These are phyloP conservation scores for Parus major DNA, from an alignment of 2,113 vertebrate species.

Conservation along the genomic window DNA sequence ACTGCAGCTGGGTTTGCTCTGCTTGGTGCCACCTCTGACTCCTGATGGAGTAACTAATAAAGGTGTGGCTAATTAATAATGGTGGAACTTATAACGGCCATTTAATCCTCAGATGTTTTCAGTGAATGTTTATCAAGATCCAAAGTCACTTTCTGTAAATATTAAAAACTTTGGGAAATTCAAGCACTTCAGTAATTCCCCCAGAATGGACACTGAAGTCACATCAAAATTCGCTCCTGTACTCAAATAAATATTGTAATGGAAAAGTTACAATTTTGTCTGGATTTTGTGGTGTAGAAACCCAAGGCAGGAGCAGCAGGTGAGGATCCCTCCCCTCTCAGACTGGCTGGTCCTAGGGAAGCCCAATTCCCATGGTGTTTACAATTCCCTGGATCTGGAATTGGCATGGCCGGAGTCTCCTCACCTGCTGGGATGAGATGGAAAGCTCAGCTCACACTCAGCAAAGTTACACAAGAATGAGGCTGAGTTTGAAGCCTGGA, in stretches of 20 bases:
- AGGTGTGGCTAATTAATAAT: not conserved
- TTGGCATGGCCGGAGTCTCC: not conserved
- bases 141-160: not conserved
- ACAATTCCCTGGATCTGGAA: not conserved
- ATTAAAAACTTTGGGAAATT: not conserved
- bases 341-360: not conserved
- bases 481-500: not conserved
- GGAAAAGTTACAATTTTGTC: not conserved
- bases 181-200: not conserved
- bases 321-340: not conserved
- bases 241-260: not conserved
- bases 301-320: not conserved
- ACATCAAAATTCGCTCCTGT: not conserved
- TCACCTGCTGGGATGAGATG: not conserved
- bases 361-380: accelerated
- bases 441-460: not conserved
- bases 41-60: not conserved
- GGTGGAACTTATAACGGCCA: not conserved
- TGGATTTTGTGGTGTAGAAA: not conserved
- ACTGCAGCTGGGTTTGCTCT: not conserved
- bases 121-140: not conserved
- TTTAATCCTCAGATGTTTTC: not conserved
- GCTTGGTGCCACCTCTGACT: not conserved
- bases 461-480: not conserved
- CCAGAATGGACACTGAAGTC: not conserved